Conservation (phyloP, 2,888 invertebrate genomes). For the Diplolepis rosae region DNA sequence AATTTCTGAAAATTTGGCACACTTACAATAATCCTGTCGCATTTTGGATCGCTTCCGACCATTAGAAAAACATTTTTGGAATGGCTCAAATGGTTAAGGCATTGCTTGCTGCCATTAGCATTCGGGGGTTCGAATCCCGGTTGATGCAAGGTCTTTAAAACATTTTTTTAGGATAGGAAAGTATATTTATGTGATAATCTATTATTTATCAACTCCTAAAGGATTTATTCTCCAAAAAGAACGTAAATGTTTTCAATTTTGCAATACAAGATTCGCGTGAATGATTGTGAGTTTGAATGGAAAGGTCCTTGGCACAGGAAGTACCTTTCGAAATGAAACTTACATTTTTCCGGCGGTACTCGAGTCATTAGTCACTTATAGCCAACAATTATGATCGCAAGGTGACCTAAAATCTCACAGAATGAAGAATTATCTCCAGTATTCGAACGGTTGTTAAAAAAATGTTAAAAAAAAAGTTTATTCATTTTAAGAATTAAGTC, state of each 20-base stretch:
- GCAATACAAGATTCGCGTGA: neutral
- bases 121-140: neutral
- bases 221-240: too few species aligned
- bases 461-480: neutral
- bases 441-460: neutral
- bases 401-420: neutral
- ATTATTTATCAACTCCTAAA: too few species aligned
- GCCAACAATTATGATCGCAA: slow-evolving; percentile 16
- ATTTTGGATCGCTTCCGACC: neutral
- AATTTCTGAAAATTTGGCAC: neutral
- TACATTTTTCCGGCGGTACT: slow-evolving; percentile 8
- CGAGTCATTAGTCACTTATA: slow-evolving; percentile 23
- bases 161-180: too few species aligned
- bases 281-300: too few species aligned
- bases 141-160: too few species aligned
- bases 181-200: too few species aligned
- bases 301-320: neutral
- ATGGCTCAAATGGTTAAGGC: neutral
- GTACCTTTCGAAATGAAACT: slow-evolving; percentile 20
- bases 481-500: neutral
- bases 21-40: neutral
- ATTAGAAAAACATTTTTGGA: neutral
- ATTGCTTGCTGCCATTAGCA: too few species aligned
- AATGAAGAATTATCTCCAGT: slow-evolving; percentile 15
- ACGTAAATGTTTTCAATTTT: too few species aligned